Evolutionary conservation across 2,113 vertebrate genomes (phyloP).

Genomic region (Gadus chalcogrammus): DNA sequence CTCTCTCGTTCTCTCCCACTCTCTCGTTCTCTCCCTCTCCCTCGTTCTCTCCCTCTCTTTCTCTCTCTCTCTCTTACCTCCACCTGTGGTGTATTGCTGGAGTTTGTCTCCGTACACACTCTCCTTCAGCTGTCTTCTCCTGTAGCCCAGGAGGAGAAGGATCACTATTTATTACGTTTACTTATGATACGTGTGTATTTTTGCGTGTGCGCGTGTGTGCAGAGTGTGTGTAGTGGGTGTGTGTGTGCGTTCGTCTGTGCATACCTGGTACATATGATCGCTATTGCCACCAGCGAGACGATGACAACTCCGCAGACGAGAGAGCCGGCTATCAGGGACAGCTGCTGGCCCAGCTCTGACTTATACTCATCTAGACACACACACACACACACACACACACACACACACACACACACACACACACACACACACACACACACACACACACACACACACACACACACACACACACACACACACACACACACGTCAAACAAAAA

Average conservation of each 20-base stretch:
- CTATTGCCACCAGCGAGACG: conserved; percentile 88
- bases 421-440: conserved; percentile 29
- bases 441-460: conserved; percentile 25
- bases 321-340: conserved; percentile 89
- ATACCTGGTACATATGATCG: conserved; percentile 92
- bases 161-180: conserved; percentile 3
- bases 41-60: too few relatives aligned
- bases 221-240: background rate
- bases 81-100: conserved; percentile 94
- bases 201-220: background rate
- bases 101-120: conserved; percentile 94
- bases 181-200: background rate
- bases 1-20: too few relatives aligned
- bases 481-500: conserved; percentile 10
- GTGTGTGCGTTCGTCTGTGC: conserved; percentile 6
- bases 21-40: too few relatives aligned
- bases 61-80: conserved; percentile 72
- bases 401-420: conserved; percentile 23
- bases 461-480: conserved; percentile 15
- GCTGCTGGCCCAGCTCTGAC: conserved; percentile 90
- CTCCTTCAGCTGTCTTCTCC: conserved; percentile 91
- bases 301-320: conserved; percentile 89
- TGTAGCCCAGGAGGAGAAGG: conserved; percentile 40
- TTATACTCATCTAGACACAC: conserved; percentile 86
- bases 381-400: conserved; percentile 22